Evolutionary conservation across 2,888 invertebrate genomes (phyloP).

Genomic region (Pristionchus mayeri): DNA sequence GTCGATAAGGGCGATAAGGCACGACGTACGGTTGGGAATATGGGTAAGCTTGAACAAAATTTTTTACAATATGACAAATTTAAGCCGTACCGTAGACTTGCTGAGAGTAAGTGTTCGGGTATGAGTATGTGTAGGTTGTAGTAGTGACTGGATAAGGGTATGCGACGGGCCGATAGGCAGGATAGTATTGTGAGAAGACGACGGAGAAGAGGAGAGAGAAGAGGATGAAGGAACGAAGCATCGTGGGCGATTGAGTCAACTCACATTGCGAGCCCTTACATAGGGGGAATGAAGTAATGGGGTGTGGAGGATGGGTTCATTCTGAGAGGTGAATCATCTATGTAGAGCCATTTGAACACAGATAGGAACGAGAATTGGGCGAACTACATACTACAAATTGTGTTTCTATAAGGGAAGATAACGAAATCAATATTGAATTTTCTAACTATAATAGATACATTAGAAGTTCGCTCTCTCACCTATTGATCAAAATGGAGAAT

Average conservation of each 20-base stretch:
- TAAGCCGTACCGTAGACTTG: background rate
- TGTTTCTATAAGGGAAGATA: too few relatives aligned
- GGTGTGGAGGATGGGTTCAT: too few relatives aligned
- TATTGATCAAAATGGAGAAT: too few relatives aligned
- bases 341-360: too few relatives aligned
- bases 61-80: background rate
- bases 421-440: too few relatives aligned
- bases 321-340: too few relatives aligned
- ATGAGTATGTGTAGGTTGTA: background rate
- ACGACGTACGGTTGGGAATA: background rate
- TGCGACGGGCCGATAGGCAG: background rate
- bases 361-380: too few relatives aligned
- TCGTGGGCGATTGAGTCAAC: background rate
- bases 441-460: too few relatives aligned
- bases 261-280: background rate
- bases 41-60: background rate
- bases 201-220: background rate
- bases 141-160: background rate
- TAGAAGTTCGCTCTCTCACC: too few relatives aligned
- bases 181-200: background rate
- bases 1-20: background rate
- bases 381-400: too few relatives aligned
- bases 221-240: background rate
- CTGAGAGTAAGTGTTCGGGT: background rate
- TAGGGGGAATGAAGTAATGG: background rate